phyloP scores from a whole-genome alignment of 2,888 invertebrate species.

The Phaedon cochleariae region DNA sequence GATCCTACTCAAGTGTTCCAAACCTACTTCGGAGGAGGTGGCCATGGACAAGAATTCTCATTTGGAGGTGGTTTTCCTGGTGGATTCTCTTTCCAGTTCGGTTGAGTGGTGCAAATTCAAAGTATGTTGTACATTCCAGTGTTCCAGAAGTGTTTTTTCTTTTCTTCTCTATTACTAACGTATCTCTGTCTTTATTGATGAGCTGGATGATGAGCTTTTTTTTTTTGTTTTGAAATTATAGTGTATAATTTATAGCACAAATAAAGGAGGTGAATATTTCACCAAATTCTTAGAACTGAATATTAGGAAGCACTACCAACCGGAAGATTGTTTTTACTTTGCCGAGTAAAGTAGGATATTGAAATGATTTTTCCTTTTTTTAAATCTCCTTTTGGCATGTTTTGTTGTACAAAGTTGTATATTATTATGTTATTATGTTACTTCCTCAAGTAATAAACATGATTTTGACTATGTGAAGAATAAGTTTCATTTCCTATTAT shows the following conservation, averaged over 20 bases:
- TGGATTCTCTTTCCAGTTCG: slow-evolving; percentile 76
- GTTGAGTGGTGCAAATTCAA: slow-evolving; percentile 59
- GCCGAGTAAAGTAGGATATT: not conserved
- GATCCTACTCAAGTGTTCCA: slow-evolving; percentile 88
- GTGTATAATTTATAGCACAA: not conserved
- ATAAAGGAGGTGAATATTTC: not conserved
- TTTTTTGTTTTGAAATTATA: not conserved
- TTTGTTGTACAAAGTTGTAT: slow-evolving; percentile 18
- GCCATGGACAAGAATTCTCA: slow-evolving; percentile 67
- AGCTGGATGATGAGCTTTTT: slow-evolving; percentile 34
- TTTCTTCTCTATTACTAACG: slow-evolving; percentile 17
- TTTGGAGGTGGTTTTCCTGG: slow-evolving; percentile 68
- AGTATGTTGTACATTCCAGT: slow-evolving; percentile 39
- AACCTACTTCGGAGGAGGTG: slow-evolving; percentile 77
- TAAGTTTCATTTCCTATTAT: not conserved
- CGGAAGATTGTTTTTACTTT: not conserved
- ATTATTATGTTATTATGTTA: slow-evolving; percentile 12
- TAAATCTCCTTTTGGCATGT: not conserved
- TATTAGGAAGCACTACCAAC: not conserved
- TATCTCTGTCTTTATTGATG: slow-evolving; percentile 23
- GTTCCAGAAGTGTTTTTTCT: slow-evolving; percentile 21
- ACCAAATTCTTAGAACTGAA: not conserved
- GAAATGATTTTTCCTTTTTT: not conserved
- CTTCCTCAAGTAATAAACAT: slow-evolving; percentile 15
- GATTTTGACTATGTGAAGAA: not conserved